Evolutionary conservation across 2,797 vertebrate species (phyloP).

Genomic region (Coluber constrictor): DNA sequence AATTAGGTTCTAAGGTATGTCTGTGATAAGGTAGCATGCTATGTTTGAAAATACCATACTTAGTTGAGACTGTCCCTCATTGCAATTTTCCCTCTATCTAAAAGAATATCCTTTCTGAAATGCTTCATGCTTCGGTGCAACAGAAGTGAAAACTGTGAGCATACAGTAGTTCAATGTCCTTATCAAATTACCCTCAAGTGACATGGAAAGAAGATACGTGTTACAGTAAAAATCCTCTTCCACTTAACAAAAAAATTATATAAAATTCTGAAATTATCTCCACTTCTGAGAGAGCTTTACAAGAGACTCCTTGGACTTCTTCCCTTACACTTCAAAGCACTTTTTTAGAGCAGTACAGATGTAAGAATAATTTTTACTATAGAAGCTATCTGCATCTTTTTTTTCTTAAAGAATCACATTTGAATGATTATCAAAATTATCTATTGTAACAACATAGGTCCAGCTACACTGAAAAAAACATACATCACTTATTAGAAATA

Average conservation of each 20-base stretch:
- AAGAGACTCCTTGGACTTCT: conserved; percentile 52
- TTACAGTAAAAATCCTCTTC: conserved; percentile 1
- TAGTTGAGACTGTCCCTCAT: not conserved
- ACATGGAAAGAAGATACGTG: conserved; percentile 17
- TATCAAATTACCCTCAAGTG: conserved; percentile 22
- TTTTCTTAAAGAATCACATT: conserved; percentile 71
- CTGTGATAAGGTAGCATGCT: not conserved
- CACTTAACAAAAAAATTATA: conserved; percentile 45
- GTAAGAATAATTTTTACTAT: conserved; percentile 69
- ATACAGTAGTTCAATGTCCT: not conserved
- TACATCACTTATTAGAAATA: conserved; percentile 78
- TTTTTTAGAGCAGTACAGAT: conserved; percentile 64
- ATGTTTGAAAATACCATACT: not conserved
- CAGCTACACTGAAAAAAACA: conserved; percentile 79
- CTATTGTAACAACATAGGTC: conserved; percentile 77
- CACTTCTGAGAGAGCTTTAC: conserved; percentile 46
- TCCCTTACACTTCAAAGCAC: conserved; percentile 68
- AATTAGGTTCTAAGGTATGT: not conserved
- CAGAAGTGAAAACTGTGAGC: conserved; percentile 23
- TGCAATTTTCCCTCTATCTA: not conserved
- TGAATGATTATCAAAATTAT: conserved; percentile 75
- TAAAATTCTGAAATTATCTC: conserved; percentile 52
- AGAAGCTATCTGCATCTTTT: conserved; percentile 72
- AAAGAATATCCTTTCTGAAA: conserved; percentile 6
- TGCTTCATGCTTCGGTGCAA: conserved; percentile 18